phyloP scores from a whole-genome alignment of 2,113 vertebrate species.

The Phrynocephalus versicolor region DNA sequence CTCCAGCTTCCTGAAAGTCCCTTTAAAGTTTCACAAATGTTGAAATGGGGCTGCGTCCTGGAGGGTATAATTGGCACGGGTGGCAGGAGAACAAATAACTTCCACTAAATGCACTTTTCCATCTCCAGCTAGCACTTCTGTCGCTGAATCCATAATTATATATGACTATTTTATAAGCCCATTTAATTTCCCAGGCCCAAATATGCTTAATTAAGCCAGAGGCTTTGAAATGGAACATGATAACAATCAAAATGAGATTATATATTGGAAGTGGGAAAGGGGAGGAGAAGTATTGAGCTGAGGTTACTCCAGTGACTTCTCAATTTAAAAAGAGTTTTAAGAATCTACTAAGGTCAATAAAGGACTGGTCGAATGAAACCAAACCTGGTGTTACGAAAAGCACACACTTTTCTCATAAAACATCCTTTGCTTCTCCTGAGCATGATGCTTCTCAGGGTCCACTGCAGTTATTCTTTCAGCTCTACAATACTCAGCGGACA shows the following conservation, averaged over 20 bases:
- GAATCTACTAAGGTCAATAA: neutral
- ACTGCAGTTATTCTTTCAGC: too few relatives aligned
- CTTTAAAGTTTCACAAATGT: neutral
- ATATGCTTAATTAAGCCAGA: conserved; percentile 18
- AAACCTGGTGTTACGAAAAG: neutral
- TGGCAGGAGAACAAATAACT: neutral
- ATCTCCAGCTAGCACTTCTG: neutral
- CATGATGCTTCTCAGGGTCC: too few relatives aligned
- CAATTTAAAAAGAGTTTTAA: neutral
- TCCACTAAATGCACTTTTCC: neutral
- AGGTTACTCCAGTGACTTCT: neutral
- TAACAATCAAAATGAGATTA: conserved; percentile 3
- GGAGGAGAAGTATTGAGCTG: neutral
- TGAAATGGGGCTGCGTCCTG: neutral
- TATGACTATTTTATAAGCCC: conserved; percentile 7
- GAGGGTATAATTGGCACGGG: neutral
- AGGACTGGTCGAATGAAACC: neutral
- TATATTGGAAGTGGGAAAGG: neutral
- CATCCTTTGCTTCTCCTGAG: neutral
- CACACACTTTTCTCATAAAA: neutral
- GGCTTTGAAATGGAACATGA: neutral
- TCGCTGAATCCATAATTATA: neutral
- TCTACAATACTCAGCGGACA: too few relatives aligned
- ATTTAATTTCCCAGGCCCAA: conserved; percentile 6
- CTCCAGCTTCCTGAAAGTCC: neutral